Conservation (phyloP, 2,797 vertebrate genomes). For the Chelonia mydas region DNA sequence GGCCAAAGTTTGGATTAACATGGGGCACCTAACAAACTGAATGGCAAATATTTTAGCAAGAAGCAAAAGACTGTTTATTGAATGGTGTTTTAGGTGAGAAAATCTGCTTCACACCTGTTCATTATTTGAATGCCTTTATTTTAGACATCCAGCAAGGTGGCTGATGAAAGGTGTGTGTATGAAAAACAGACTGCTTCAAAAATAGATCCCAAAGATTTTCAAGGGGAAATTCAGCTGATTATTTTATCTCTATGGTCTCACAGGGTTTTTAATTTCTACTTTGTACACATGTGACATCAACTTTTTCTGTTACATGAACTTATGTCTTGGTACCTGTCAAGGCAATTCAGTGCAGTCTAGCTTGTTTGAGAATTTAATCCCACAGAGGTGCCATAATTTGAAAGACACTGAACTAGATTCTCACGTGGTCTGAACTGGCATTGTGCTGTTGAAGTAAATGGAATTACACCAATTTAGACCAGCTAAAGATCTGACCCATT, state of each 20-base stretch:
- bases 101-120: conserved; percentile 27
- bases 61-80: neutral
- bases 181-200: neutral
- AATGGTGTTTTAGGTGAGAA: conserved; percentile 24
- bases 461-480: neutral
- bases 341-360: neutral
- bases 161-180: neutral
- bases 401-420: neutral
- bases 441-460: neutral
- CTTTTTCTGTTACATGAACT: neutral
- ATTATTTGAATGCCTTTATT: conserved; percentile 4
- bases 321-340: neutral
- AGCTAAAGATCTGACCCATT: neutral
- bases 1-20: conserved; percentile 34
- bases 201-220: neutral
- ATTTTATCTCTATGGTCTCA: neutral
- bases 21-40: neutral
- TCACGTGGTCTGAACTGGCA: neutral
- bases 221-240: neutral
- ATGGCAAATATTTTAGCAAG: neutral
- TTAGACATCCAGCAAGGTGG: neutral
- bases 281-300: neutral
- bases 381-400: neutral
- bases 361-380: neutral
- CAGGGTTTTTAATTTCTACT: neutral